These are phyloP conservation scores for Spongia lamella DNA, from an alignment of 37 sponge, comb jelly and placozoan species.

Conservation along the genomic window DNA sequence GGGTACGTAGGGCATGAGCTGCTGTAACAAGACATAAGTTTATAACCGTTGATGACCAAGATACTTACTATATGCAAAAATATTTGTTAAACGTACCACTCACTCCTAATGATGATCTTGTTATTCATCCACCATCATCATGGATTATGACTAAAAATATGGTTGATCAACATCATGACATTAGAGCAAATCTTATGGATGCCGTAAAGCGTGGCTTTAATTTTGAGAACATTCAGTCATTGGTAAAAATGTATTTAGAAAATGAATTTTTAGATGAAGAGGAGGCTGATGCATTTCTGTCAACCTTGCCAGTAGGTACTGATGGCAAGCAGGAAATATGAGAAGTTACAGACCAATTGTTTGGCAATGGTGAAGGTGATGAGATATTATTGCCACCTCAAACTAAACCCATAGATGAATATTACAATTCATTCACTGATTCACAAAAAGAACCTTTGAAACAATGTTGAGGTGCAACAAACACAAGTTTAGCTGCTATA, in stretches of 20 bases:
- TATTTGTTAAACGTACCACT: conserved; percentile 11
- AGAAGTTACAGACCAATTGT: conserved; percentile 1
- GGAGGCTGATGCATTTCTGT: conserved; percentile 8
- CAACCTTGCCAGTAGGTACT: too few relatives aligned
- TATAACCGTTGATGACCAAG: conserved; percentile 10
- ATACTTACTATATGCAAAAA: conserved; percentile 16
- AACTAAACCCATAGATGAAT: not conserved
- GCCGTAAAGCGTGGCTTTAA: conserved; percentile 2
- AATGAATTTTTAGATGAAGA: too few relatives aligned
- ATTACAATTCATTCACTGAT: not conserved
- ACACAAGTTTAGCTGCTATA: not conserved
- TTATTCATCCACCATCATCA: not conserved
- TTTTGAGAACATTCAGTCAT: too few relatives aligned
- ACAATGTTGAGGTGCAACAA: too few relatives aligned
- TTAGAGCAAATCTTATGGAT: not conserved
- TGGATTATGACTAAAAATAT: conserved; percentile 4
- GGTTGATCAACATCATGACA: conserved; percentile 1
- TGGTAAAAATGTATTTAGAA: not conserved
- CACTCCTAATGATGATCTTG: not conserved
- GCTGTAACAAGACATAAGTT: conserved; percentile 7
- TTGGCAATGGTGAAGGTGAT: too few relatives aligned
- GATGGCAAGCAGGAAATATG: not conserved
- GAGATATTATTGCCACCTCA: not conserved
- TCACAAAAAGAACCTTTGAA: conserved; percentile 9
- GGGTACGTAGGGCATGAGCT: not conserved